phyloP scores from a whole-genome alignment of 2,113 vertebrate genomes.

The Chlorocebus sabaeus region DNA sequence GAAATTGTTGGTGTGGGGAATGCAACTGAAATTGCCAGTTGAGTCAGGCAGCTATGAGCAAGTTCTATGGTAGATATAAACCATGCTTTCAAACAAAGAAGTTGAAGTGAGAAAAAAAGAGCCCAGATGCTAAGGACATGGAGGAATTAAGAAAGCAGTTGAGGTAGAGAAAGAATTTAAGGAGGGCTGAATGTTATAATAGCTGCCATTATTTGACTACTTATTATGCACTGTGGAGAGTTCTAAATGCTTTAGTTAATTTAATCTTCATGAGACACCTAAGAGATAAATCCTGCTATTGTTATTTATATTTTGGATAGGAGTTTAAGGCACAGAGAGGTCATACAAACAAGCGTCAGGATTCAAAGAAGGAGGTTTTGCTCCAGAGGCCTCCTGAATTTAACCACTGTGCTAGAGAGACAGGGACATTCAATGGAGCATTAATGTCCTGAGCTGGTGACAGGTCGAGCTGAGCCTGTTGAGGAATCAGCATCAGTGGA shows the following conservation, averaged over 20 bases:
- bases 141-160: not conserved
- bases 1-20: not conserved
- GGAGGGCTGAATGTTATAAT: not conserved
- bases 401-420: not conserved
- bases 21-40: not conserved
- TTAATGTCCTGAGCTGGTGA: not conserved
- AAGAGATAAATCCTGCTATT: not conserved
- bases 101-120: not conserved
- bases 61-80: not conserved
- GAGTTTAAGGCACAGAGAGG: not conserved
- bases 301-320: not conserved
- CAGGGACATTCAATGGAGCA: not conserved
- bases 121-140: not conserved
- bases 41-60: not conserved
- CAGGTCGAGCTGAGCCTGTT: not conserved
- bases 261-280: not conserved
- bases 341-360: not conserved
- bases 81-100: not conserved
- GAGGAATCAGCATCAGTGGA: not conserved
- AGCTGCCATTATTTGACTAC: not conserved
- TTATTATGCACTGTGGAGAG: not conserved
- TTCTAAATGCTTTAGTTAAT: not conserved
- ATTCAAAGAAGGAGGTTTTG: not conserved
- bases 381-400: not conserved
- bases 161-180: not conserved